Conservation (phyloP, 2,113 vertebrate species). For the Brachirus orientalis region DNA sequence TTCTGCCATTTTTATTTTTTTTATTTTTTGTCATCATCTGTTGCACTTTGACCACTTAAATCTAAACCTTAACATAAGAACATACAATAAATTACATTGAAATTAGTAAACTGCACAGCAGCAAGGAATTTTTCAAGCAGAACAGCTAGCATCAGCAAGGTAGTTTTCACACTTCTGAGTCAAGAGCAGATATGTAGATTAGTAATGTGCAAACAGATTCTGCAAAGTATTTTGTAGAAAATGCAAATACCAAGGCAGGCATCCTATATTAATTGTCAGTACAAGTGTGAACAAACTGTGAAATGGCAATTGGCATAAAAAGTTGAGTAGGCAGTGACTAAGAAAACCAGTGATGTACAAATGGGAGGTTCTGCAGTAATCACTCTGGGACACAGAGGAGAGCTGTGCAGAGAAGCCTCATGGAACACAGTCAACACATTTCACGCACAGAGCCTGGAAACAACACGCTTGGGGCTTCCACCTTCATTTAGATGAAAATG, state of each 20-base stretch:
- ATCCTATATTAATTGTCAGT: not conserved
- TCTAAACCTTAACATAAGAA: no score
- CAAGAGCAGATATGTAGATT: no score
- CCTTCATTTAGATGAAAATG: constrained; percentile 80
- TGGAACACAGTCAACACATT: constrained; percentile 73
- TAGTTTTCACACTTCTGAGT: no score
- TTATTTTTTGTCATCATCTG: constrained; percentile 12
- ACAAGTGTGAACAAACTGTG: constrained; percentile 10
- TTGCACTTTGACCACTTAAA: not conserved
- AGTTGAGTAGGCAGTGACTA: constrained; percentile 35
- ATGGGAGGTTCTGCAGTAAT: constrained; percentile 55
- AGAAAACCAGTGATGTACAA: constrained; percentile 42
- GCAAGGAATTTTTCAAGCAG: no score
- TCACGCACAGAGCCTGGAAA: constrained; percentile 66
- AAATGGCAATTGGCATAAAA: constrained; percentile 10
- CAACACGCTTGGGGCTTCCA: constrained; percentile 73
- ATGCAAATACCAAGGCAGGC: no score
- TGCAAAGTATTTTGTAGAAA: not conserved
- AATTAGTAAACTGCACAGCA: no score
- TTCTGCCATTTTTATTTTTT: no score
- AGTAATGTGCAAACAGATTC: no score
- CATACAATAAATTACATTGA: no score
- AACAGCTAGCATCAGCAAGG: no score
- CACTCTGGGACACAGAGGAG: constrained; percentile 47
- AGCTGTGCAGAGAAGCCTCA: constrained; percentile 42